A percentile compares a stretch with the other conserved stretches of the same genome.
phyloP scores from a whole-genome alignment of 2,797 vertebrate species.

The Microctenopoma lineatum region DNA sequence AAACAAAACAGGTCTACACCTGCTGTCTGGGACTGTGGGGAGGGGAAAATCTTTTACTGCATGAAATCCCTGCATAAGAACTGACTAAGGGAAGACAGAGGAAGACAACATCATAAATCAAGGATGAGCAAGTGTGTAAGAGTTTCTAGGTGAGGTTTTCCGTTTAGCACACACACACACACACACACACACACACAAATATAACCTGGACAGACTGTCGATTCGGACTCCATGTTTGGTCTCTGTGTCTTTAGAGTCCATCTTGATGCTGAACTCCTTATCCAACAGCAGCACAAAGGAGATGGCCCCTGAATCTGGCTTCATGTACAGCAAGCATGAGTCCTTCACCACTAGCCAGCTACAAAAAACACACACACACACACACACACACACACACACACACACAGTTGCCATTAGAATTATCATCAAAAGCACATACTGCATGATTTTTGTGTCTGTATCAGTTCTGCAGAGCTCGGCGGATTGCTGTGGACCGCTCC shows the following conservation, averaged over 20 bases:
- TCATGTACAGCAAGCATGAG: constrained; percentile 96
- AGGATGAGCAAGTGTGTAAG: neutral
- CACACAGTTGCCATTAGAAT: neutral
- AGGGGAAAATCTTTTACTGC: neutral
- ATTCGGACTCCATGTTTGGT: constrained; percentile 93
- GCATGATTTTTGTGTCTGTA: neutral
- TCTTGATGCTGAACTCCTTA: constrained; percentile 94
- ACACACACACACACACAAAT: neutral
- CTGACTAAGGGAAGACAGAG: neutral
- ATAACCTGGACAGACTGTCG: constrained; percentile 92
- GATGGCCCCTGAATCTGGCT: constrained; percentile 92
- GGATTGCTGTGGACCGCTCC: constrained; percentile 12
- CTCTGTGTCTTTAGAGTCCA: constrained; percentile 96
- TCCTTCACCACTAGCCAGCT: constrained; percentile 92
- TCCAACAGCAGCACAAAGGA: constrained; percentile 94
- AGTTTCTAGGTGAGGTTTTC: too few species aligned
- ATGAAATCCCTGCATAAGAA: neutral
- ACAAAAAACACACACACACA: constrained; percentile 13
- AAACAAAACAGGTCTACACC: neutral
- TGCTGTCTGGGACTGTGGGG: neutral
- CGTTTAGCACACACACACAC: too few species aligned
- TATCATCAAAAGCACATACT: neutral
- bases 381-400: constrained; percentile 1
- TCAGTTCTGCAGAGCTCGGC: constrained; percentile 11
- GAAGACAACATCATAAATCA: neutral